Base-by-base conservation (phyloP, 2,888 invertebrate genomes). In the Hyles lineata region DNA sequence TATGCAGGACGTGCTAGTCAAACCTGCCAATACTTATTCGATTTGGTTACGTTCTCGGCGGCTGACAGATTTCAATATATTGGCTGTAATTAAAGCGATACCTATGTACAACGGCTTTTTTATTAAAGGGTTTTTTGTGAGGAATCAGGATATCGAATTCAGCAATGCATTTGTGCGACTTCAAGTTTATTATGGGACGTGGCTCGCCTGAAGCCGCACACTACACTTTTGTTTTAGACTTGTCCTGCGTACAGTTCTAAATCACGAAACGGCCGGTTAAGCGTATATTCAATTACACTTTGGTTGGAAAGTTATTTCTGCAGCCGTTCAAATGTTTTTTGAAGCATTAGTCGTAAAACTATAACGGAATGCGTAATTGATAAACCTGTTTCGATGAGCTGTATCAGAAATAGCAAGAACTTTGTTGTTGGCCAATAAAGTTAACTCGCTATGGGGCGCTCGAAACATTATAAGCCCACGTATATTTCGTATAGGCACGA, bases 391-490 rank as follows among this genome's bases (percentile, higher is more conserved):
- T 17, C 50, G 67, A 43, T 50, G 50, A 23, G 25, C 23, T 35
- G 21, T 67, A 67, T 67, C 50, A 62, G n/a, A 62, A 4, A 67
- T 50, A 67, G 50, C 21, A 17, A 7, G 43, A 67, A 50, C 43
- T 43, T 67, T 67, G 67, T 50, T 50, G 50, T 50, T 15, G 23
- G 50, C 67, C 67, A 67, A 67, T 67, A 67, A 67, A 67, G 50
- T 67, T 67, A 67, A 50, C 23, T 9, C 43, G 17, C 17, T 23
- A 50, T 21, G 67, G 21, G 21, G 50, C 8, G 67, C 5, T 67
- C 15, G 17, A 67, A 67, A 67, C 15, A 23, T 15, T 21, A 17
- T 61, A 63, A 67, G 43, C 43, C 50, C 50, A 67, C 67, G 67
- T 50, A 50, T 23, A 17, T 23, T 50, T 15, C 17, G 23, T 50